Conservation (phyloP, 1,140 invertebrate species). For the Diuraphis noxia region DNA sequence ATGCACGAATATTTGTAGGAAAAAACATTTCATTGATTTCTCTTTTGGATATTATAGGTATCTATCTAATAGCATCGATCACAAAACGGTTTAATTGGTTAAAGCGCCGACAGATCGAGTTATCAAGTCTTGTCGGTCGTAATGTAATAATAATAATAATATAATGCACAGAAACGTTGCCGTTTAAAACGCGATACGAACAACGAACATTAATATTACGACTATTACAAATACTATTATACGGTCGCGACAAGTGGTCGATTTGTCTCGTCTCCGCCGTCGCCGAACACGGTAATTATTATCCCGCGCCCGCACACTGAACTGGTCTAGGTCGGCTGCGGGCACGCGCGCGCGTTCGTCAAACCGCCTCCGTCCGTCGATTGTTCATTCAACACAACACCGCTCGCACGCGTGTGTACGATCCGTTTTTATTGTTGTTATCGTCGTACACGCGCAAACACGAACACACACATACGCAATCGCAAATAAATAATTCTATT, state of each 20-base stretch:
- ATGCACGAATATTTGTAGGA: no score
- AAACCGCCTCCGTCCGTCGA: neutral
- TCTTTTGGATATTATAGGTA: no score
- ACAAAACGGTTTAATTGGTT: neutral
- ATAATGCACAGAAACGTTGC: neutral
- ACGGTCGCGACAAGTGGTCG: conserved; percentile 26
- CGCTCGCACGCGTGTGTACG: neutral
- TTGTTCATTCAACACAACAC: conserved; percentile 18
- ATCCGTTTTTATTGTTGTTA: neutral
- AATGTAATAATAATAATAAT: neutral
- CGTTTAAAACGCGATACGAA: neutral
- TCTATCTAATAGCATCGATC: no score
- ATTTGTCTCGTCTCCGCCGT: conserved; percentile 8
- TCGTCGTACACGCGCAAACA: neutral
- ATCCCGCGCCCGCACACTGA: neutral
- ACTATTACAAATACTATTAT: neutral
- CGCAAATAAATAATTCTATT: neutral
- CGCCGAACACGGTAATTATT: neutral
- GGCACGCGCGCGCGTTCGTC: neutral
- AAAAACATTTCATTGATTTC: no score
- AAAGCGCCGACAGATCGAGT: neutral
- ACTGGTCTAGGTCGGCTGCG: neutral
- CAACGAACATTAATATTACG: neutral
- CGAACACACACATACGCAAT: neutral
- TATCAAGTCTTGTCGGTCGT: neutral